Percentiles rank a stretch among this genome's conserved stretches.
phyloP scores from a whole-genome alignment of 2,888 invertebrate species.

The Megaustenia siamemsis region DNA sequence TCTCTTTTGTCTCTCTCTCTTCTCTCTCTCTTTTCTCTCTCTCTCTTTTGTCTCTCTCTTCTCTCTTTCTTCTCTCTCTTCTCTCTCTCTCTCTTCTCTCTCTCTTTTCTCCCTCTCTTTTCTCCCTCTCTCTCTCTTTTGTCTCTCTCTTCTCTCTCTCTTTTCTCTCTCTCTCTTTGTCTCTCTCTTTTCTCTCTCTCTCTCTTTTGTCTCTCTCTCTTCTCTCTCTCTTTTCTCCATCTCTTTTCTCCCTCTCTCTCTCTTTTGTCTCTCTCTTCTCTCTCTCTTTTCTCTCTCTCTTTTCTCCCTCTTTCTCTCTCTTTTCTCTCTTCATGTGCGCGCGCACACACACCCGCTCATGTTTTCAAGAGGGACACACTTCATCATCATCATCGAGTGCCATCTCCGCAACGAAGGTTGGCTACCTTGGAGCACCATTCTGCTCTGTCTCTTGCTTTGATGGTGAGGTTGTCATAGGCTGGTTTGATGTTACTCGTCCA shows the following conservation, averaged over 20 bases:
- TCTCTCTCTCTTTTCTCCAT: not conserved
- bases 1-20: no score
- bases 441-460: no score
- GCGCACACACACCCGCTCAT: not conserved
- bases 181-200: not conserved
- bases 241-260: not conserved
- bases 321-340: not conserved
- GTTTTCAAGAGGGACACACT: no score
- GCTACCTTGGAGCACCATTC: no score
- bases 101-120: not conserved
- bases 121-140: not conserved
- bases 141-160: not conserved
- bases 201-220: not conserved
- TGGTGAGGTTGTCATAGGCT: no score
- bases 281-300: not conserved
- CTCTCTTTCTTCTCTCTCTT: no score
- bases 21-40: no score
- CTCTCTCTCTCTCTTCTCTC: not conserved
- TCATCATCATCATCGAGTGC: no score
- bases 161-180: not conserved
- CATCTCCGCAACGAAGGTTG: no score
- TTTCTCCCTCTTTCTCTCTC: not conserved
- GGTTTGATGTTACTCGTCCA: no score
- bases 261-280: not conserved
- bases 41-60: no score